Evolutionary conservation across 1,140 invertebrate species (phyloP).

Genomic region (Antheraea pernyi): DNA sequence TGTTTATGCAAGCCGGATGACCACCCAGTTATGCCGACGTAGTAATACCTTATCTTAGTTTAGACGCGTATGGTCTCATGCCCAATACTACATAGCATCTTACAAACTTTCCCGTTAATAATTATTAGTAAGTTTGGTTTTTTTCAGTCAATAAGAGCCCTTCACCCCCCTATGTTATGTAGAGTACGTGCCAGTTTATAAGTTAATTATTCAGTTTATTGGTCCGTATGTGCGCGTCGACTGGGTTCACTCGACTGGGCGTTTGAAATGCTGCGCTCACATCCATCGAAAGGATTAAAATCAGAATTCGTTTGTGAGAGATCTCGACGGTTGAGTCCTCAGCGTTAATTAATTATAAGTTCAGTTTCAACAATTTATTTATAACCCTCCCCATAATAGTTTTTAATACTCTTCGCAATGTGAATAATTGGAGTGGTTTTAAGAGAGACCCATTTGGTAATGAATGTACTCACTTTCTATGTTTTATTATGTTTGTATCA

Average conservation of each 20-base stretch:
- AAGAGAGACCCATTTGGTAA: neutral
- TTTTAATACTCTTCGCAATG: neutral
- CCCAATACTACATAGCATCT: too few species aligned
- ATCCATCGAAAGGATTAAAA: constrained; percentile 2
- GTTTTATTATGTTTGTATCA: too few species aligned
- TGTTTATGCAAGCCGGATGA: too few species aligned
- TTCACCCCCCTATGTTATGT: neutral
- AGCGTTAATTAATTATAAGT: neutral
- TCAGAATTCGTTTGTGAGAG: neutral
- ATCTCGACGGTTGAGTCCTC: neutral
- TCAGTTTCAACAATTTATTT: neutral
- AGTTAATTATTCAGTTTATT: constrained; percentile 39
- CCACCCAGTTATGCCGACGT: too few species aligned
- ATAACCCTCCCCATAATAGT: neutral
- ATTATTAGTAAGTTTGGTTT: too few species aligned
- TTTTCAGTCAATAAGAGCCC: neutral
- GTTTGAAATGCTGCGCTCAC: constrained; percentile 7
- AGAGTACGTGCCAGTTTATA: constrained; percentile 10
- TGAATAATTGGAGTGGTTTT: neutral
- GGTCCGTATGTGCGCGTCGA: constrained; percentile 19
- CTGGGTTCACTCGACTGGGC: constrained; percentile 8
- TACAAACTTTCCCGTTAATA: too few species aligned
- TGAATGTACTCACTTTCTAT: too few species aligned
- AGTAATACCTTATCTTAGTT: too few species aligned
- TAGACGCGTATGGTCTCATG: too few species aligned